phyloP scores from a whole-genome alignment of 2,113 vertebrate species.

The Psettodes erumei region DNA sequence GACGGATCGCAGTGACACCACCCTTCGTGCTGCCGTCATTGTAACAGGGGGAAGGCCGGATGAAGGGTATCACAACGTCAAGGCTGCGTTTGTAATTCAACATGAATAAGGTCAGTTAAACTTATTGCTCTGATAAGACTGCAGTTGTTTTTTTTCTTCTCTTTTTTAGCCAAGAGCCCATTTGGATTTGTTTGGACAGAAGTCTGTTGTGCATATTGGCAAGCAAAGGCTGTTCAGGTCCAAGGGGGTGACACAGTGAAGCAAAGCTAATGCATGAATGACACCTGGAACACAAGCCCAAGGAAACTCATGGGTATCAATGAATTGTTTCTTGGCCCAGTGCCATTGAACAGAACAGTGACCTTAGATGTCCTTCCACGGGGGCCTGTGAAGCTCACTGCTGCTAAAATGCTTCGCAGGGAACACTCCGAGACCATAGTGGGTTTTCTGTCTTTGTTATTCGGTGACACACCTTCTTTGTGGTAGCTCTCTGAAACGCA shows the following conservation, averaged over 20 bases:
- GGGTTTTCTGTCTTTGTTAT: background rate
- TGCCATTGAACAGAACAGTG: background rate
- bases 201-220: background rate
- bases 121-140: background rate
- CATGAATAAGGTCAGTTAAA: background rate
- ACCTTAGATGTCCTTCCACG: background rate
- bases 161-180: background rate
- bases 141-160: background rate
- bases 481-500: background rate
- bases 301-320: background rate
- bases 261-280: constrained; percentile 13
- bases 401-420: constrained; percentile 24
- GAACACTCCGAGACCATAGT: background rate
- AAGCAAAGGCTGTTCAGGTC: background rate
- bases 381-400: background rate
- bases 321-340: constrained; percentile 13
- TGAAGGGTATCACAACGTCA: background rate
- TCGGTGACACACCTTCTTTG: background rate
- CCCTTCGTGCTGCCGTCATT: constrained; percentile 12
- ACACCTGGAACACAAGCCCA: background rate
- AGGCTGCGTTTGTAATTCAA: background rate
- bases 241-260: background rate
- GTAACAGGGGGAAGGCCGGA: background rate
- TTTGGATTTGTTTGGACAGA: background rate
- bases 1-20: constrained; percentile 18